Evolutionary conservation across 2,888 invertebrate genomes (phyloP), one percentile per base, ranked within the genome.

Genomic region (Chaetogeoica ovagalla): DNA sequence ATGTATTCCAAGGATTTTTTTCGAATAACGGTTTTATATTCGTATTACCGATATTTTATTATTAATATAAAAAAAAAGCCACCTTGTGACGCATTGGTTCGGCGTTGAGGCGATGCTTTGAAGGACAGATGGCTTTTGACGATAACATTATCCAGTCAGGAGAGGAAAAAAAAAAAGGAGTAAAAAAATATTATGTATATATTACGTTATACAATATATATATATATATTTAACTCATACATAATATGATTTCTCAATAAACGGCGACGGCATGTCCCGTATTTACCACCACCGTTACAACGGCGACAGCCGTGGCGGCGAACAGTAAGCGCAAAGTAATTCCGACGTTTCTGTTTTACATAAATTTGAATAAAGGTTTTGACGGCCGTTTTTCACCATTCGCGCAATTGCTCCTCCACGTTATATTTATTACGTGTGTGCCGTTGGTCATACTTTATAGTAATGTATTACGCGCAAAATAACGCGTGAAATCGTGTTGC

Each of bases 311-410:
- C 23, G 17, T 37, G 74, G 15, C 30, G 30, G n/a, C n/a, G n/a
- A n/a, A 23, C 62, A 7, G 39, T 57, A 66, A 74, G 43, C 57
- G 57, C 43, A 57, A 75, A 66, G 75, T 66, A 75, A 75, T 66
- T 75, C 66, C 57, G 43, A 57, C 57, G 75, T 43, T 57, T 66
- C 57, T 59, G 66, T 75, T 75, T 75, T 75, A 59, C 75, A 75
- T 75, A 66, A 66, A 75, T 75, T 75, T 75, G 66, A 75, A 75
- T 75, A 75, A 75, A 75, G 66, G 57, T 75, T 65, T 66, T 43
- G 55, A 21, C 63, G 63, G 74, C 63, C 63, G 74, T 74, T 74
- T 65, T 37, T 65, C 63, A 65, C 74, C 21, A 65, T 74, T 48
- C 23, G 52, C 59, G 39, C 72, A 21, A 62, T 63, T 63, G 65